Conservation (phyloP, 2,113 vertebrate genomes). For the Artemisiospiza belli region DNA sequence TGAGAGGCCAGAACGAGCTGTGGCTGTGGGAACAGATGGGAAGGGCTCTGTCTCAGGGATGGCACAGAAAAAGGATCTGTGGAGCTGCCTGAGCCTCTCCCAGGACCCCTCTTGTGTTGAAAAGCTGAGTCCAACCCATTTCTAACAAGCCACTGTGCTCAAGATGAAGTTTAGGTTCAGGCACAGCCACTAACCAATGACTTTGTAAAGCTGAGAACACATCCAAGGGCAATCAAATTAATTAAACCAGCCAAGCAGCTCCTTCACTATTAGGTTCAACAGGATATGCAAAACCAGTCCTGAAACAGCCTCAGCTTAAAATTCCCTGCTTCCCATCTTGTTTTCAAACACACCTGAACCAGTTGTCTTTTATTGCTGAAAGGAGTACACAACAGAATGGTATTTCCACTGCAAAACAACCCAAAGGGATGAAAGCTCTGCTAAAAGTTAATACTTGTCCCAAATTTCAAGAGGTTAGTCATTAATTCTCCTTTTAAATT, state of each 20-base stretch:
- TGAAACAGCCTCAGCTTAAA: neutral
- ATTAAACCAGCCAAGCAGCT: neutral
- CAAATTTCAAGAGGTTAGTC: neutral
- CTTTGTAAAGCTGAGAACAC: neutral
- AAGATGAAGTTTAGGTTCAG: neutral
- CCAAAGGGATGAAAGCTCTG: neutral
- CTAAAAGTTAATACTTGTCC: neutral
- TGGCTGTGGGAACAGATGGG: neutral
- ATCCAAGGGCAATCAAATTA: neutral
- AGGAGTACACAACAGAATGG: neutral
- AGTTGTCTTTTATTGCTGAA: neutral
- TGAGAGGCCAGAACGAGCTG: neutral
- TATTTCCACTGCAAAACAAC: neutral
- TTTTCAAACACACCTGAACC: neutral
- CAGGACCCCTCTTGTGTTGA: neutral
- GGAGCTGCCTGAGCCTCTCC: neutral
- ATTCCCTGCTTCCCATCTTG: neutral
- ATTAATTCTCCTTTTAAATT: neutral
- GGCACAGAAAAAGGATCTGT: neutral
- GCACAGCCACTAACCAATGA: neutral
- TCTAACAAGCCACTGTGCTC: neutral
- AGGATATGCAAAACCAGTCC: neutral
- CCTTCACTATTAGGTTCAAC: neutral
- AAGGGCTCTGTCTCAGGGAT: neutral
- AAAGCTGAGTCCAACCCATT: neutral